Percentiles rank a stretch among this genome's conserved stretches.
Conservation (phyloP, 2,888 invertebrate species). For the Meganola albula region DNA sequence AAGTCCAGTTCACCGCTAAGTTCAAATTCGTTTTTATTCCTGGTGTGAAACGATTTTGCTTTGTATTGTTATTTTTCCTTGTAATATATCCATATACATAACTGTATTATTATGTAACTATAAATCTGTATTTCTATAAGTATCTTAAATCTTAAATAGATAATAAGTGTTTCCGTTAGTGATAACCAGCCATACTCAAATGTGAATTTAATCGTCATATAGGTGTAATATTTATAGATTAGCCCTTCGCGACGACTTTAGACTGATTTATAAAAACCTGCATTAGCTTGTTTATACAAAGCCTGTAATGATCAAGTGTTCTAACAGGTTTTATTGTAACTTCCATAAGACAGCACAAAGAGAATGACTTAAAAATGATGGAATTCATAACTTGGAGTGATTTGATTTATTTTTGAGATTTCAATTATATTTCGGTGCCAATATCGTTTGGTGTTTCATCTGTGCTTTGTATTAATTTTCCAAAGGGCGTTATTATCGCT, state of each 20-base stretch:
- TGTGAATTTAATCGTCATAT: slow-evolving; percentile 63
- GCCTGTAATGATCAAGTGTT: slow-evolving; percentile 38
- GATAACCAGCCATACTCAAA: slow-evolving; percentile 65
- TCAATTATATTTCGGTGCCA: slow-evolving; percentile 48
- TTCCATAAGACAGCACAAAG: slow-evolving; percentile 71
- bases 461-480: slow-evolving; percentile 39
- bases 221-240: slow-evolving; percentile 45
- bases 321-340: slow-evolving; percentile 53
- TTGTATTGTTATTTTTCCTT: slow-evolving; percentile 46
- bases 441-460: slow-evolving; percentile 31
- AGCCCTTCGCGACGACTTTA: slow-evolving; percentile 47
- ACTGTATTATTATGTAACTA: slow-evolving; percentile 50
- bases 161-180: slow-evolving; percentile 64
- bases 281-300: slow-evolving; percentile 26
- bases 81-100: slow-evolving; percentile 61
- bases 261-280: slow-evolving; percentile 46
- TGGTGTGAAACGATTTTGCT: slow-evolving; percentile 27
- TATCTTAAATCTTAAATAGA: slow-evolving; percentile 48
- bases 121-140: slow-evolving; percentile 60
- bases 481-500: slow-evolving; percentile 40
- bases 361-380: slow-evolving; percentile 37
- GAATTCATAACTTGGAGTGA: slow-evolving; percentile 44
- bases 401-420: slow-evolving; percentile 55
- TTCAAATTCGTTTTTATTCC: slow-evolving; percentile 48
- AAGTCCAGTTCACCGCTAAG: slow-evolving; percentile 49